These are phyloP conservation scores for Habrosyne pyritoides DNA, from an alignment of 2,888 invertebrate species.

Conservation along the genomic window DNA sequence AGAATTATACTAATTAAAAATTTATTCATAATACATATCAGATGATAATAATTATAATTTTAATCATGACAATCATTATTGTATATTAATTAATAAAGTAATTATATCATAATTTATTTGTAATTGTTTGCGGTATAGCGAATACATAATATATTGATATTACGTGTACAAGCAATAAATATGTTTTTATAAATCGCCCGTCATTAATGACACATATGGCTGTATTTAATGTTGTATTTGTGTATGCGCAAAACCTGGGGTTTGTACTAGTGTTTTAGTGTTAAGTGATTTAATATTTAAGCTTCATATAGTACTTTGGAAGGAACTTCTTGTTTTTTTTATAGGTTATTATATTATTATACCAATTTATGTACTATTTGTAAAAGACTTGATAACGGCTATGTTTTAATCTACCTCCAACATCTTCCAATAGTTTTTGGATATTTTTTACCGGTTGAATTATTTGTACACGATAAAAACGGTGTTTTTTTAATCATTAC, in stretches of 20 bases:
- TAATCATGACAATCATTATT: slow-evolving; percentile 40
- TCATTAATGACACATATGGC: slow-evolving; percentile 64
- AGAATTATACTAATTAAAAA: background rate
- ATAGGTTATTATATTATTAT: too few species aligned
- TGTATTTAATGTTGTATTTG: slow-evolving; percentile 76
- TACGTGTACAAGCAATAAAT: slow-evolving; percentile 84
- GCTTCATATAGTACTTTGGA: background rate
- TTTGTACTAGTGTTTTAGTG: slow-evolving; percentile 54
- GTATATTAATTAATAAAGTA: slow-evolving; percentile 34
- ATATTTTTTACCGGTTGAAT: slow-evolving; percentile 14
- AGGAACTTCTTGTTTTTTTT: background rate
- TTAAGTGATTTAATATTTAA: slow-evolving; percentile 25
- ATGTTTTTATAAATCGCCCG: slow-evolving; percentile 74
- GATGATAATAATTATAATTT: slow-evolving; percentile 49
- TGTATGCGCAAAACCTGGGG: slow-evolving; percentile 74
- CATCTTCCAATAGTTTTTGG: slow-evolving; percentile 31
- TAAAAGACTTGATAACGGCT: background rate
- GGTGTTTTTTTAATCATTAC: background rate
- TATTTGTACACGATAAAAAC: slow-evolving; percentile 11
- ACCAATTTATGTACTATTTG: background rate
- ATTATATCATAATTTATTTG: slow-evolving; percentile 57
- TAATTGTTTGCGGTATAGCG: slow-evolving; percentile 77
- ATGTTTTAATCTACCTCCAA: slow-evolving; percentile 34
- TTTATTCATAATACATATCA: slow-evolving; percentile 34
- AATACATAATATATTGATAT: slow-evolving; percentile 58